Evolutionary conservation across 2,888 invertebrate genomes (phyloP), one percentile per base, ranked within the genome.

Genomic region (Globia sparganii): DNA sequence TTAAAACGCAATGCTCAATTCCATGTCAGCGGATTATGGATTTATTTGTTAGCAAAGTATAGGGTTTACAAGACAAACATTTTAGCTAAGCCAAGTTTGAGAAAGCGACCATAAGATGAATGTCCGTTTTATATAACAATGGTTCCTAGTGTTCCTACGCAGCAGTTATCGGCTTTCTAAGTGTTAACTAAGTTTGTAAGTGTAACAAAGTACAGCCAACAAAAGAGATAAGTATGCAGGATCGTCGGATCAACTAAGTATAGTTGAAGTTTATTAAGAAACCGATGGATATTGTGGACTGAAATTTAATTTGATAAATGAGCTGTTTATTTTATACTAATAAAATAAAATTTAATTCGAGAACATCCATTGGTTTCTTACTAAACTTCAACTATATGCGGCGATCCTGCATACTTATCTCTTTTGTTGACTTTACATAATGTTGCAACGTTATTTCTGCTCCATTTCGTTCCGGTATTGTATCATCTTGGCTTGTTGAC

Each of bases 141-240:
- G 37, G 71, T 81, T 67, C 66, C 81, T 80, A 59, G 53, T 43
- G 76, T 67, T 67, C 66, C 40, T 72, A 77, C 3, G 31, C 82
- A 58, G 53, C 49, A 75, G 66, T 75, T 70, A 66, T 71, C 68
- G 34, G 66, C 81, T 84, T 67, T 81, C 84, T 72, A 83, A 81
- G 81, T 83, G 70, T 62, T 77, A 73, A 78, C 68, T 74, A 76
- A 83, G 80, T 73, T 77, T 64, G 34, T 37, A 65, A 69, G 61
- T 58, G 53, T 66, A 76, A 68, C 66, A 58, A 65, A 62, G 21
- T 61, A n/a, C n/a, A n/a, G n/a, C n/a, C n/a, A n/a, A n/a, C n/a
- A n/a, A n/a, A n/a, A n/a, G n/a, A n/a, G n/a, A n/a, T n/a, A n/a
- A n/a, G n/a, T n/a, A n/a, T n/a, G n/a, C n/a, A n/a, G n/a, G n/a